Conservation (phyloP, 2,797 vertebrate genomes). For the Sternarchorhynchus goeldii region DNA sequence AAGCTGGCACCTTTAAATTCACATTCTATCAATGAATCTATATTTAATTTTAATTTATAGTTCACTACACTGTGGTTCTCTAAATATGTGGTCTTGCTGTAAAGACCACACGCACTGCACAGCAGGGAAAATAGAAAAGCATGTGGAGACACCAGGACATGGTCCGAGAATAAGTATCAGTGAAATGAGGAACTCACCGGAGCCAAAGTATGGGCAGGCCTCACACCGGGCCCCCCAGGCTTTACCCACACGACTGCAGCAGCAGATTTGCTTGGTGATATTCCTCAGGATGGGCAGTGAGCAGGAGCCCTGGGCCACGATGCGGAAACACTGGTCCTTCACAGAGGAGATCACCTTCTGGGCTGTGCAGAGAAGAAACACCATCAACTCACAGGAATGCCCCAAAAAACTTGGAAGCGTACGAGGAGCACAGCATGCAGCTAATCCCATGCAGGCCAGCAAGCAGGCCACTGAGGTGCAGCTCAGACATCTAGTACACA, state of each 20-base stretch:
- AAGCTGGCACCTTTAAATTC: no score
- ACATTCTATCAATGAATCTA: no score
- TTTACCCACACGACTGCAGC: slow-evolving; percentile 96
- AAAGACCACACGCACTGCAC: no score
- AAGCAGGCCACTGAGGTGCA: not conserved
- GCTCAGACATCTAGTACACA: not conserved
- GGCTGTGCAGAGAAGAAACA: slow-evolving; percentile 68
- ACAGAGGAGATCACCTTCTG: slow-evolving; percentile 83
- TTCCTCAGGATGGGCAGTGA: slow-evolving; percentile 84
- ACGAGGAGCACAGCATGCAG: slow-evolving; percentile 32
- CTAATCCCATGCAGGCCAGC: slow-evolving; percentile 21
- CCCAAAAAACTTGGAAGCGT: no score
- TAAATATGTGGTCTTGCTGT: no score
- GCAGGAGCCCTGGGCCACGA: slow-evolving; percentile 76
- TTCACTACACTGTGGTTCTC: no score
- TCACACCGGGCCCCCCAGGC: slow-evolving; percentile 90
- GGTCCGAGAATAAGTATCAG: no score
- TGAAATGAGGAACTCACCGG: slow-evolving; percentile 75
- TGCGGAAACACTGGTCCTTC: slow-evolving; percentile 89
- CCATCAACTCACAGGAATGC: slow-evolving; percentile 2
- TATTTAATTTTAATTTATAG: no score
- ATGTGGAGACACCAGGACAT: no score
- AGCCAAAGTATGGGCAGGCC: slow-evolving; percentile 85
- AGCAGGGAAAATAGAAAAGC: no score
- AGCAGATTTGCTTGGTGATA: slow-evolving; percentile 99